phyloP scores from a whole-genome alignment of 2,113 vertebrate species.

The Tringa solitaria region DNA sequence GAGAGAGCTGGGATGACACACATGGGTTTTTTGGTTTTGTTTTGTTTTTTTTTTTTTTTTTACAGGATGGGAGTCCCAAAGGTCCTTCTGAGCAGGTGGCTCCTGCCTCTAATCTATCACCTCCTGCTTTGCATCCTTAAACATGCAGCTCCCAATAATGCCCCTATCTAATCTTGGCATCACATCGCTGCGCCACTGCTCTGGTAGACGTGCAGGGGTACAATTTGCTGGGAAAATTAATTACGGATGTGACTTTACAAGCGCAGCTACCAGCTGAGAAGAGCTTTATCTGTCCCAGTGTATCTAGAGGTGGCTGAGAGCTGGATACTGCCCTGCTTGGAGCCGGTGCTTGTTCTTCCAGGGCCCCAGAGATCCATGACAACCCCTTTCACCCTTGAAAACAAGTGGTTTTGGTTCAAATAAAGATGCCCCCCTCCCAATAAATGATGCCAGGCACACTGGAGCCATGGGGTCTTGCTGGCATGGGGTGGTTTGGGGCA shows the following conservation, averaged over 20 bases:
- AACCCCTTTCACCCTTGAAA: not conserved
- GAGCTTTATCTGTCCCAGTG: accelerated
- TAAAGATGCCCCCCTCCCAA: not conserved
- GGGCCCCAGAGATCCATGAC: accelerated
- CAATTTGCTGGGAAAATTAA: not conserved
- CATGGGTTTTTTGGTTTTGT: not conserved
- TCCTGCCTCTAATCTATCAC: not conserved
- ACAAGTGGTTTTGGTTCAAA: not conserved
- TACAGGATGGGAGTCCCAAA: not conserved
- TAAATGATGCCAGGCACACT: not conserved
- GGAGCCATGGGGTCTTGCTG: not conserved
- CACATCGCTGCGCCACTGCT: not conserved
- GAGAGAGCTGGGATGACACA: not conserved
- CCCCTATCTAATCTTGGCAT: not conserved
- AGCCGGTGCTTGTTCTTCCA: not conserved
- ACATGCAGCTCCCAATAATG: not conserved
- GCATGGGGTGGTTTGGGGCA: accelerated
- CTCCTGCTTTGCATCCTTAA: not conserved
- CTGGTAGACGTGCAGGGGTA: not conserved
- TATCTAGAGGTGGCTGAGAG: not conserved
- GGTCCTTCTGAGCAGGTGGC: not conserved
- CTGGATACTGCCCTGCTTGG: accelerated
- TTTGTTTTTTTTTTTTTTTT: not conserved
- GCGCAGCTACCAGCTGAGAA: not conserved
- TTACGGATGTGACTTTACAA: not conserved